Conservation (phyloP, 2,888 invertebrate genomes). For the Gasteruption jaculator region DNA sequence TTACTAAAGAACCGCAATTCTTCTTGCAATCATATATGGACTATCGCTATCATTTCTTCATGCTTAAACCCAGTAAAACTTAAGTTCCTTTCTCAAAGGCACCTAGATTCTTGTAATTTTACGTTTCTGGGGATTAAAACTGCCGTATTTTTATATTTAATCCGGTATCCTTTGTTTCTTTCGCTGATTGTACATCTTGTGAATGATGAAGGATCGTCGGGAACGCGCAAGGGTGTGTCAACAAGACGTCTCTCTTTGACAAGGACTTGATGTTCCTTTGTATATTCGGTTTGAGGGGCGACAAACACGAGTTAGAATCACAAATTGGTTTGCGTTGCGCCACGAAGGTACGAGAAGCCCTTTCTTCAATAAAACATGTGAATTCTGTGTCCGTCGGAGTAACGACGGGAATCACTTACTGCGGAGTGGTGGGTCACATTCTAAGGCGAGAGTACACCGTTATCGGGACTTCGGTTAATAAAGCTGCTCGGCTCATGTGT, state of each 20-base stretch:
- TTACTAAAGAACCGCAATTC: too few relatives aligned
- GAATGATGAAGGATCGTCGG: conserved; percentile 53
- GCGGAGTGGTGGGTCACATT: conserved; percentile 70
- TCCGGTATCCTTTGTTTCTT: neutral
- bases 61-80: too few relatives aligned
- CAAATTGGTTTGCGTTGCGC: conserved; percentile 65
- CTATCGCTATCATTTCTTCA: too few relatives aligned
- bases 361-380: conserved; percentile 53
- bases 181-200: too few relatives aligned
- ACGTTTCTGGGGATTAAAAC: too few relatives aligned
- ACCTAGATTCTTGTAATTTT: too few relatives aligned
- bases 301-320: conserved; percentile 66
- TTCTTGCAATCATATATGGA: too few relatives aligned
- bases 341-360: conserved; percentile 53
- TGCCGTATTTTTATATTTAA: conserved; percentile 4
- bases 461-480: conserved; percentile 68
- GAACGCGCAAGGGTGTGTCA: conserved; percentile 60
- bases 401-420: conserved; percentile 68
- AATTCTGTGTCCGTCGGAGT: conserved; percentile 61
- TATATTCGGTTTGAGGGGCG: conserved; percentile 70
- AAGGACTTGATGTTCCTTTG: conserved; percentile 71
- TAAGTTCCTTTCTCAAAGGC: too few relatives aligned
- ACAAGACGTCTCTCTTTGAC: conserved; percentile 66
- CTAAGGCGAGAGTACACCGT: conserved; percentile 71
- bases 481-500: conserved; percentile 66